Conservation (phyloP, 2,888 invertebrate species). For the Synanthedon vespiformis region DNA sequence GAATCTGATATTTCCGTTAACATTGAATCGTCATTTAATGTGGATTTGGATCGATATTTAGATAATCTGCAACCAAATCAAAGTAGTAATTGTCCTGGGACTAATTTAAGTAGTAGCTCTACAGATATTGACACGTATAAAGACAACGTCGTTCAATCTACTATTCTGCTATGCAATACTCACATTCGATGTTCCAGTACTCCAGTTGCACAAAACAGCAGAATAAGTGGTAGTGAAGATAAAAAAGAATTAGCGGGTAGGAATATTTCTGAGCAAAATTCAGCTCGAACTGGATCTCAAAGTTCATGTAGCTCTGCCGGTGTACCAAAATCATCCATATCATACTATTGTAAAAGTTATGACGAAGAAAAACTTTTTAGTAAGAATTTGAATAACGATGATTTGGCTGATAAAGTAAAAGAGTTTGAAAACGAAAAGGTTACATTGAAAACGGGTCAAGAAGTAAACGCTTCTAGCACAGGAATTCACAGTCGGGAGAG, state of each 20-base stretch:
- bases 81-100: conserved; percentile 11
- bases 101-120: conserved; percentile 21
- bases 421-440: conserved; percentile 58
- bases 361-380: conserved; percentile 43
- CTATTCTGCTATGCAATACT: conserved; percentile 16
- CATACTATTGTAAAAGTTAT: conserved; percentile 59
- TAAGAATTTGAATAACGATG: conserved; percentile 57
- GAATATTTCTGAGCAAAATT: conserved; percentile 31
- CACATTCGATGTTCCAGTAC: conserved; percentile 50
- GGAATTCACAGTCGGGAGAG: conserved; percentile 74
- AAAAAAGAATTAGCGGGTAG: conserved; percentile 21
- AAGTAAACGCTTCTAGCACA: conserved; percentile 44
- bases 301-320: conserved; percentile 48
- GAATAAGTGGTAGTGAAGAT: conserved; percentile 17
- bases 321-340: conserved; percentile 48
- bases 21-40: conserved; percentile 56
- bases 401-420: conserved; percentile 53
- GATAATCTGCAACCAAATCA: conserved; percentile 71
- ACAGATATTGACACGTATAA: conserved; percentile 22
- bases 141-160: conserved; percentile 28
- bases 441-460: conserved; percentile 31
- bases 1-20: conserved; percentile 68
- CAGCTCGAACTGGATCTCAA: conserved; percentile 43
- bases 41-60: conserved; percentile 77
- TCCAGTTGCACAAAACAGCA: conserved; percentile 32